Evolutionary conservation across 2,888 invertebrate genomes (phyloP).

Genomic region (Arrhopalites spinosus): DNA sequence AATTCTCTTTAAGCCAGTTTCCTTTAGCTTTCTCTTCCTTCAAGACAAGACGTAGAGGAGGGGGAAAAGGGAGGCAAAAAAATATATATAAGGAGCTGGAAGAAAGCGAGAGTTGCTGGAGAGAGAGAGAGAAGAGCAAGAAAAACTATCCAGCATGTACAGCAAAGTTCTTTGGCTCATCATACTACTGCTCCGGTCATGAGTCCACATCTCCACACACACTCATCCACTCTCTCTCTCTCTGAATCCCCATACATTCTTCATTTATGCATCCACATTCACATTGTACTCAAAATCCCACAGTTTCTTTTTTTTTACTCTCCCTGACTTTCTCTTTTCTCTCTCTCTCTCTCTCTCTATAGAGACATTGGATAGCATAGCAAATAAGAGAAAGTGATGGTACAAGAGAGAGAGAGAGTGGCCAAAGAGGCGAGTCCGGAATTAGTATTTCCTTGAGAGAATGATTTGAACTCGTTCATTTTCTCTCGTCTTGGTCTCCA

Average conservation of each 20-base stretch:
- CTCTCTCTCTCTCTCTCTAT: not conserved
- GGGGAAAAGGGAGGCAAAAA: not conserved
- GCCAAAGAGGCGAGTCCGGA: slow-evolving; percentile 31
- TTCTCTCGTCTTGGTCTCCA: slow-evolving; percentile 26
- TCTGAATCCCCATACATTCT: not conserved
- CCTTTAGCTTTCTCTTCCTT: slow-evolving; percentile 8
- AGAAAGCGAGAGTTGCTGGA: too few relatives aligned
- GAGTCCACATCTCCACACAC: not conserved
- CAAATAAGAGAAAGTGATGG: too few relatives aligned
- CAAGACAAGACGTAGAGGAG: not conserved
- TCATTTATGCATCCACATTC: not conserved
- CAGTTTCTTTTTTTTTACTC: slow-evolving; percentile 28
- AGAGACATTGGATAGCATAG: not conserved
- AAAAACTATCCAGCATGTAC: slow-evolving; percentile 21
- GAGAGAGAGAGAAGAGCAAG: slow-evolving; percentile 9
- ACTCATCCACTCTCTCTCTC: not conserved
- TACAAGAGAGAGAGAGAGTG: too few relatives aligned
- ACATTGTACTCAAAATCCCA: slow-evolving; percentile 27
- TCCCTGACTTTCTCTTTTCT: not conserved
- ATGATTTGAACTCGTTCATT: slow-evolving; percentile 31
- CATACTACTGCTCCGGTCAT: slow-evolving; percentile 1
- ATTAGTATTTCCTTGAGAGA: slow-evolving; percentile 33
- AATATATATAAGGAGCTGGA: too few relatives aligned
- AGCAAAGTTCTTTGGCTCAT: not conserved
- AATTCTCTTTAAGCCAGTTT: slow-evolving; percentile 42